Evolutionary conservation across 2,888 invertebrate species (phyloP).

Genomic region (Agelastica alni): DNA sequence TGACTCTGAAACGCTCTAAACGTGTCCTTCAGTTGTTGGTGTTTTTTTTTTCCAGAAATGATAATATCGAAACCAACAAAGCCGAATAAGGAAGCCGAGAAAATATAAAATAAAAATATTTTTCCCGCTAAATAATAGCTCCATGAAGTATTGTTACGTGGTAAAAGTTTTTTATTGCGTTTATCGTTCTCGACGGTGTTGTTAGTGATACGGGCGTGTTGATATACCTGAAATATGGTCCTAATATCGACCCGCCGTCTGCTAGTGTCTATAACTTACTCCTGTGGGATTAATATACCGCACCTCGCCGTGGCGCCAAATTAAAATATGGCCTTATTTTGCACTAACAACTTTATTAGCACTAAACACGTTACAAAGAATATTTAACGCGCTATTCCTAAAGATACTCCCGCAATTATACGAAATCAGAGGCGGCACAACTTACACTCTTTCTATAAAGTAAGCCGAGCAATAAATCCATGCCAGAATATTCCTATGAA

Average conservation of each 20-base stretch:
- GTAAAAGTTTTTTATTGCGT: slow-evolving; percentile 51
- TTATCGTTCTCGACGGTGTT: slow-evolving; percentile 51
- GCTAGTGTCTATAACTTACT: slow-evolving; percentile 37
- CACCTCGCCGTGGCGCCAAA: slow-evolving; percentile 42
- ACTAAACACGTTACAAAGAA: slow-evolving; percentile 18
- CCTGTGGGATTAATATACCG: slow-evolving; percentile 41
- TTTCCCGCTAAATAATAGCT: slow-evolving; percentile 21
- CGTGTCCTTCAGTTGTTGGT: too few relatives aligned
- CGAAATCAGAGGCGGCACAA: too few relatives aligned
- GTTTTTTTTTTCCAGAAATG: too few relatives aligned
- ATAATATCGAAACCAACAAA: too few relatives aligned
- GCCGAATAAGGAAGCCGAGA: not conserved
- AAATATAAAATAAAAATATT: slow-evolving; percentile 5
- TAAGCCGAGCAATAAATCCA: too few relatives aligned
- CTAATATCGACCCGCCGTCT: slow-evolving; percentile 48
- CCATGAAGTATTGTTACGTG: slow-evolving; percentile 24
- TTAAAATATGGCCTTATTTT: slow-evolving; percentile 37
- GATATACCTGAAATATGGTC: slow-evolving; percentile 52
- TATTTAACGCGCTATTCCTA: too few relatives aligned
- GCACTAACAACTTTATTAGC: slow-evolving; percentile 33
- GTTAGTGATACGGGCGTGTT: slow-evolving; percentile 46
- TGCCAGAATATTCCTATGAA: too few relatives aligned
- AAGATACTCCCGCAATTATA: too few relatives aligned
- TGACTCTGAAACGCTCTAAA: too few relatives aligned
- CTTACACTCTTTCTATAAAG: too few relatives aligned